Evolutionary conservation across 2,797 vertebrate species (phyloP), one percentile per base, ranked within the genome.

Genomic region (Microhierax caerulescens): DNA sequence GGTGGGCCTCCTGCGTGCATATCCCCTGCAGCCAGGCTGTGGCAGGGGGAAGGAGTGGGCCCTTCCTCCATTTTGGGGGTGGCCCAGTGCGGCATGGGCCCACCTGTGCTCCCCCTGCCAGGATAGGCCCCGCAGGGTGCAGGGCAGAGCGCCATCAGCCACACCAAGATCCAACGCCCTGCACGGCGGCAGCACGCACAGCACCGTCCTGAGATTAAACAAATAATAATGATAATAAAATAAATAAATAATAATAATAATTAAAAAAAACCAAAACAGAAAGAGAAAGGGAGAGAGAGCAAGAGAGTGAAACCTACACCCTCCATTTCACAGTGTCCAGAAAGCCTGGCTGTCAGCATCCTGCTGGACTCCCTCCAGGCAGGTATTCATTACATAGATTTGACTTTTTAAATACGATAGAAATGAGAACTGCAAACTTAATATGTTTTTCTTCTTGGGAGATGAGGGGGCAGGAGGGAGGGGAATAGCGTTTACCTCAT

Each of bases 401-500:
- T 91, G 92, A 96, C 85, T 94, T 97, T 94, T 86, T 70, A 91
- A 94, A 94, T 82, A 96, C 4, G 34, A 90, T 90, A 96, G 81
- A 88, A 97, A 88, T 80, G 95, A 95, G 90, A 94, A 80, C 73
- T 69, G 87, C 86, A 93, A 96, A 85, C 69, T 78, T 95, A 90
- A 93, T 95, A 90, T 50, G 61, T 96, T 97, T 97, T 97, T 97
- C 95, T 94, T 96, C 90, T 93, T 92, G 41, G 70, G 92, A 93
- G 93, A 94, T 84, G 94, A 93, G 87, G 93, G 86, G 87, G 91
- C 84, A 96, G 88, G 75, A 94, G 72, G 88, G 93, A 94, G 95
- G 92, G 96, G 95, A 97, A 72, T 93, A 95, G 74, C 77, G 21
- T 98, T 97, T 97, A 96, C 97, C 97, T 98, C 97, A 98, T 96